Percentiles rank a stretch among this genome's conserved stretches.
phyloP scores from a whole-genome alignment of 2,888 invertebrate genomes.

The Drosophila kanekoi region DNA sequence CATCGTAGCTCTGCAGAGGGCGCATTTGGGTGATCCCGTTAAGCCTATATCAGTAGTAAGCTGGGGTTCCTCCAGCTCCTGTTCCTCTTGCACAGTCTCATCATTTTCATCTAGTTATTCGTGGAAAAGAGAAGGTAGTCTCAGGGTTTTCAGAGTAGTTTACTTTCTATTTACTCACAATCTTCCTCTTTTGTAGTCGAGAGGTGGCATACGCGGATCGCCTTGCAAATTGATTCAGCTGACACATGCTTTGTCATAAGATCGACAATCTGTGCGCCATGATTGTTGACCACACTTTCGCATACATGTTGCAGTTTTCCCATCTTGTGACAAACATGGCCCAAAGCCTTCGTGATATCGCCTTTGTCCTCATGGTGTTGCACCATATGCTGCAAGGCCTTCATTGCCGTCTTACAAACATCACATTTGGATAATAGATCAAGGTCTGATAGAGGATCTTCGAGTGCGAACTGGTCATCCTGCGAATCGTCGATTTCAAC shows the following conservation, averaged over 20 bases:
- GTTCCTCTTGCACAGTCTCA: no score
- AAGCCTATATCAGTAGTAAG: no score
- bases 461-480: not conserved
- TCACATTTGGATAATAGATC: not conserved
- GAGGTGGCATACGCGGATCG: not conserved
- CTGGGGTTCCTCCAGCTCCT: not conserved
- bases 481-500: not conserved
- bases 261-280: conserved; percentile 4
- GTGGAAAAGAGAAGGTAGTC: no score
- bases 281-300: not conserved
- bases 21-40: conserved; percentile 2
- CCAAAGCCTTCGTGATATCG: not conserved
- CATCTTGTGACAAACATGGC: not conserved
- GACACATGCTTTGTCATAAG: not conserved
- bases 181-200: not conserved
- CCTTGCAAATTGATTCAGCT: conserved; percentile 4
- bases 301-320: not conserved
- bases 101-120: no score
- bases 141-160: no score
- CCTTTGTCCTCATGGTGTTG: not conserved
- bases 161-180: not conserved
- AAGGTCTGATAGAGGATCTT: no score
- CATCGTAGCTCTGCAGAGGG: conserved; percentile 3
- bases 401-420: not conserved
- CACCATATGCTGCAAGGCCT: not conserved